Conservation (phyloP, 2,797 vertebrate genomes). For the Sebastes kiyomatsui region DNA sequence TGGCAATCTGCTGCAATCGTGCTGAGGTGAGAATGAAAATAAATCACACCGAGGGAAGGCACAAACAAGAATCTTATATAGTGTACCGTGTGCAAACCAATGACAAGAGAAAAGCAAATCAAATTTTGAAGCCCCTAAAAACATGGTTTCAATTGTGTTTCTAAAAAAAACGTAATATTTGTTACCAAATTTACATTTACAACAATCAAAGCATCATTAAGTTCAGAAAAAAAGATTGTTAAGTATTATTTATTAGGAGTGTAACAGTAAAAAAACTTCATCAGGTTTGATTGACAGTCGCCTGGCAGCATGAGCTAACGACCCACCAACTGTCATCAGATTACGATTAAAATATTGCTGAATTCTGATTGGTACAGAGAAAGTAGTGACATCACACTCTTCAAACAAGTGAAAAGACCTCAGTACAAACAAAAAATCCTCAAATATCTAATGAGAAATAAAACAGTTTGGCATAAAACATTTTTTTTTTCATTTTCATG, state of each 20-base stretch:
- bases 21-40: conserved; percentile 1
- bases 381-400: background rate
- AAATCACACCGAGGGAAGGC: background rate
- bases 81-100: background rate
- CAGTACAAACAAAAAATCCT: background rate
- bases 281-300: too few relatives aligned
- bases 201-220: background rate
- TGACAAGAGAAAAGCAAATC: background rate
- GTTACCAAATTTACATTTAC: background rate
- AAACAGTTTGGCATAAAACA: background rate
- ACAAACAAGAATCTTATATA: background rate
- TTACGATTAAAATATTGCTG: background rate
- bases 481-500: background rate
- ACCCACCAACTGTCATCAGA: too few relatives aligned
- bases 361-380: background rate
- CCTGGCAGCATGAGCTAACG: too few relatives aligned
- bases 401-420: background rate
- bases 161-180: background rate
- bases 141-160: background rate
- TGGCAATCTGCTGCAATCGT: conserved; percentile 9
- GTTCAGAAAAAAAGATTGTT: background rate
- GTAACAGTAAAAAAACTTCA: background rate
- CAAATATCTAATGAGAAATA: background rate
- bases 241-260: background rate
- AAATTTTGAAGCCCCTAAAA: background rate